These are phyloP conservation scores for Heliconius hewitsoni DNA, from an alignment of 1,140 invertebrate genomes.

Conservation along the genomic window DNA sequence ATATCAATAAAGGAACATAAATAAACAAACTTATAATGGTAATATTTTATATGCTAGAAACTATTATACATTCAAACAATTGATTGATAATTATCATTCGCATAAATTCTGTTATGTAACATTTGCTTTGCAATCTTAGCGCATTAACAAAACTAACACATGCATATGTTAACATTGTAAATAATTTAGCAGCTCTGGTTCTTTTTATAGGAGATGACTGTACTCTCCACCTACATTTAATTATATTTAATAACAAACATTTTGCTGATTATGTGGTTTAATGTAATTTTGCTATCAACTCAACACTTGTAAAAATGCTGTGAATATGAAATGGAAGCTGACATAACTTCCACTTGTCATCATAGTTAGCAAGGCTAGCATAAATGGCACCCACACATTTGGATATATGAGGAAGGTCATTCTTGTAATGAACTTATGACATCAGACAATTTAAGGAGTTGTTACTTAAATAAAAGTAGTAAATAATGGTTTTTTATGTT, in stretches of 20 bases:
- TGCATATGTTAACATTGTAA: constrained; percentile 52
- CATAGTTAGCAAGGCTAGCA: constrained; percentile 26
- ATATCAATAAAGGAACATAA: neutral
- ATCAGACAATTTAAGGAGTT: constrained; percentile 32
- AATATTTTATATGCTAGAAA: neutral
- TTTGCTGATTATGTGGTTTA: constrained; percentile 37
- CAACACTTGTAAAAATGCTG: constrained; percentile 21
- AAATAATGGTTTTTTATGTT: too few relatives aligned
- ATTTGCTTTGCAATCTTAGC: constrained; percentile 47
- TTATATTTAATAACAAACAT: constrained; percentile 44
- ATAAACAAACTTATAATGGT: neutral
- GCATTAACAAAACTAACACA: constrained; percentile 42
- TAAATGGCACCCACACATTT: constrained; percentile 32
- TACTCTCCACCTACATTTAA: constrained; percentile 59
- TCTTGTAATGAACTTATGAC: constrained; percentile 38
- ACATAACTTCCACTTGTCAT: constrained; percentile 34
- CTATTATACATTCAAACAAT: constrained; percentile 26
- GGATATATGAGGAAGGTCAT: constrained; percentile 30
- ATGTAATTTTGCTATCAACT: constrained; percentile 33
- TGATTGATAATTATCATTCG: constrained; percentile 25
- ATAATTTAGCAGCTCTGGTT: constrained; percentile 57
- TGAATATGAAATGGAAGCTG: constrained; percentile 28
- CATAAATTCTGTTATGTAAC: constrained; percentile 38
- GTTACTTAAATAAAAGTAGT: constrained; percentile 2
- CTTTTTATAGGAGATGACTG: constrained; percentile 72